A percentile compares a stretch with the other conserved stretches of the same genome.
These are phyloP conservation scores for Drosophila burlai DNA, from an alignment of 1,140 invertebrate species.

Conservation along the genomic window DNA sequence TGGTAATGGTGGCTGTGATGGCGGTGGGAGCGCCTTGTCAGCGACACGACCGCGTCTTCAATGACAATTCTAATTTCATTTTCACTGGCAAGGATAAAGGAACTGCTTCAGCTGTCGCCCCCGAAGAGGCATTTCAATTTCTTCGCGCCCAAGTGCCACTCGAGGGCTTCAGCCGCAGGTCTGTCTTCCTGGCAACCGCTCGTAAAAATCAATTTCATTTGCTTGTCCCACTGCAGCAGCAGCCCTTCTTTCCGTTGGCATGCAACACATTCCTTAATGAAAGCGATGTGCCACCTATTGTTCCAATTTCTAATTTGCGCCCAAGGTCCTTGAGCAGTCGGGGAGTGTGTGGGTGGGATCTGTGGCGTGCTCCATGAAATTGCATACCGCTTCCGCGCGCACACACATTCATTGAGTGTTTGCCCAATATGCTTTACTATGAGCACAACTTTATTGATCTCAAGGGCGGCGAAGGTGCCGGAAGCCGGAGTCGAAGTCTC, in stretches of 20 bases:
- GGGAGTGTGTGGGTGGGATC: slow-evolving; percentile 11
- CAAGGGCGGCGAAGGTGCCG: slow-evolving; percentile 26
- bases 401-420: slow-evolving; percentile 32
- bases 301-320: slow-evolving; percentile 79
- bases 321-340: slow-evolving; percentile 73
- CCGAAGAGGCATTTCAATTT: slow-evolving; percentile 72
- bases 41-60: slow-evolving; percentile 59
- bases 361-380: slow-evolving; percentile 55
- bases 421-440: slow-evolving; percentile 41
- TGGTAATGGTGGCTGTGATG: slow-evolving; percentile 6
- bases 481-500: slow-evolving; percentile 50
- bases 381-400: slow-evolving; percentile 57
- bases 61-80: slow-evolving; percentile 83
- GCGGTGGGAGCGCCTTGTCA: slow-evolving; percentile 51
- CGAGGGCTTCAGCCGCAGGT: slow-evolving; percentile 63
- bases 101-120: slow-evolving; percentile 41
- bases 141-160: slow-evolving; percentile 73
- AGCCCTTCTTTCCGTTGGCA: slow-evolving; percentile 67
- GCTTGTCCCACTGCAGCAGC: slow-evolving; percentile 51
- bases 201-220: slow-evolving; percentile 80
- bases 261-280: slow-evolving; percentile 80
- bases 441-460: slow-evolving; percentile 57
- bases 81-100: slow-evolving; percentile 58
- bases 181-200: slow-evolving; percentile 52
- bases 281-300: slow-evolving; percentile 72